Evolutionary conservation across 64 coral and sea anemone genomes (phyloP).

Genomic region (Pocillopora damicornis): DNA sequence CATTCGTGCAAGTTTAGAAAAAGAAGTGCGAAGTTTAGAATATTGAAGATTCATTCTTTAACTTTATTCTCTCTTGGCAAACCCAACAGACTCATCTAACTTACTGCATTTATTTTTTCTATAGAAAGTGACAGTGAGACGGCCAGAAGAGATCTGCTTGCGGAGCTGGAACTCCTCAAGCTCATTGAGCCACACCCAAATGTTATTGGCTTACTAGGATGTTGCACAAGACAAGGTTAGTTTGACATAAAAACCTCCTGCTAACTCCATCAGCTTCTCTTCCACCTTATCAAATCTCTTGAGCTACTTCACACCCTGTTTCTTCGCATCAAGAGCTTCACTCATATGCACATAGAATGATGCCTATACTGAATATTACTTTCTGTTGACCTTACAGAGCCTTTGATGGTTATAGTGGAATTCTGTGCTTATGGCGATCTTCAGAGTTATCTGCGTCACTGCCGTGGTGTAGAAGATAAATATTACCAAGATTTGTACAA

Average conservation of each 20-base stretch:
- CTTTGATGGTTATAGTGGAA: slow-evolving; percentile 97
- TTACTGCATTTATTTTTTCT: slow-evolving; percentile 7
- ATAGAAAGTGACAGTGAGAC: slow-evolving; percentile 95
- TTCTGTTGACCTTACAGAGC: slow-evolving; percentile 40
- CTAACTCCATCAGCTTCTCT: not conserved
- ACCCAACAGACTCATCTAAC: not conserved
- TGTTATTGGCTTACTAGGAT: slow-evolving; percentile 93
- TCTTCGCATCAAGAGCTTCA: not conserved
- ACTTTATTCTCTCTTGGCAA: too few relatives aligned
- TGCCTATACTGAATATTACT: not conserved
- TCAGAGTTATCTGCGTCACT: slow-evolving; percentile 93
- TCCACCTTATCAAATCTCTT: not conserved
- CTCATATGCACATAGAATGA: not conserved
- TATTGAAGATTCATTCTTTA: too few relatives aligned
- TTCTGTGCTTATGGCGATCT: slow-evolving; percentile 94
- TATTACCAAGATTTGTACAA: slow-evolving; percentile 93
- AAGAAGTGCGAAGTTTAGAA: too few relatives aligned
- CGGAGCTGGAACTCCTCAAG: slow-evolving; percentile 89
- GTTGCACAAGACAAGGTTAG: slow-evolving; percentile 89
- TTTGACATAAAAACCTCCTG: not conserved
- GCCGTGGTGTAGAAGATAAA: slow-evolving; percentile 90
- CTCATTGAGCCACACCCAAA: slow-evolving; percentile 97
- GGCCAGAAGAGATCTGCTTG: slow-evolving; percentile 83
- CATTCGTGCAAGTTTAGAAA: too few relatives aligned
- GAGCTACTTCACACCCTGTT: not conserved